A percentile compares a stretch with the other conserved stretches of the same genome.
phyloP scores from a whole-genome alignment of 2,888 invertebrate species.

The Pocota personata region DNA sequence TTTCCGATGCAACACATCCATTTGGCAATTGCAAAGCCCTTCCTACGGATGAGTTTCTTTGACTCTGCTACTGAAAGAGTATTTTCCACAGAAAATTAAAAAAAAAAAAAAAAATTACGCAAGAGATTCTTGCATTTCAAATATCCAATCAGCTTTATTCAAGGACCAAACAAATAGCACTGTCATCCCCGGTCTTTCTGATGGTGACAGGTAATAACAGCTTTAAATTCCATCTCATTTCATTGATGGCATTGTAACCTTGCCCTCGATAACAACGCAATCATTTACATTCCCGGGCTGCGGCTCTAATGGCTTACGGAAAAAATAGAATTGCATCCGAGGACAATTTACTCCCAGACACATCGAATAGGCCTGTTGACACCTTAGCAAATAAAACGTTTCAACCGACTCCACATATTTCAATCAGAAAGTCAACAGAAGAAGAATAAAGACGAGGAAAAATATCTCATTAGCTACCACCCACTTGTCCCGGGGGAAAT shows the following conservation, averaged over 20 bases:
- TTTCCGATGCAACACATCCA: neutral
- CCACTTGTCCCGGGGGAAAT: conserved; percentile 66
- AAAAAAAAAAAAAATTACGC: neutral
- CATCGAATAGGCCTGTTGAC: conserved; percentile 57
- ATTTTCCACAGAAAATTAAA: neutral
- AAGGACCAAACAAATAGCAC: conserved; percentile 19
- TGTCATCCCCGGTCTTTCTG: conserved; percentile 24
- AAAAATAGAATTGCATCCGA: conserved; percentile 15
- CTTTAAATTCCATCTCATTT: conserved; percentile 20
- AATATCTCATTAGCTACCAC: conserved; percentile 55
- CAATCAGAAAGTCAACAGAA: conserved; percentile 22
- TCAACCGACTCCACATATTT: conserved; percentile 25
- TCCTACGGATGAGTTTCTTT: conserved; percentile 3
- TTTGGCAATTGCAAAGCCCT: neutral
- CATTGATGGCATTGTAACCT: conserved; percentile 15
- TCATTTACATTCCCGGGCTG: neutral
- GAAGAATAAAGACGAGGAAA: conserved; percentile 17
- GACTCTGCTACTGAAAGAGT: neutral
- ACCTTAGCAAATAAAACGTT: conserved; percentile 56
- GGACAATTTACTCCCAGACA: conserved; percentile 31
- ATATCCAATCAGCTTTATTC: conserved; percentile 31
- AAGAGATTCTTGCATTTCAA: neutral
- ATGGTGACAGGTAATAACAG: conserved; percentile 47
- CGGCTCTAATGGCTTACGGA: neutral
- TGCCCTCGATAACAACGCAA: conserved; percentile 20